These are phyloP conservation scores for Drosophila arizonae DNA, from an alignment of 1,140 invertebrate genomes.

Conservation along the genomic window DNA sequence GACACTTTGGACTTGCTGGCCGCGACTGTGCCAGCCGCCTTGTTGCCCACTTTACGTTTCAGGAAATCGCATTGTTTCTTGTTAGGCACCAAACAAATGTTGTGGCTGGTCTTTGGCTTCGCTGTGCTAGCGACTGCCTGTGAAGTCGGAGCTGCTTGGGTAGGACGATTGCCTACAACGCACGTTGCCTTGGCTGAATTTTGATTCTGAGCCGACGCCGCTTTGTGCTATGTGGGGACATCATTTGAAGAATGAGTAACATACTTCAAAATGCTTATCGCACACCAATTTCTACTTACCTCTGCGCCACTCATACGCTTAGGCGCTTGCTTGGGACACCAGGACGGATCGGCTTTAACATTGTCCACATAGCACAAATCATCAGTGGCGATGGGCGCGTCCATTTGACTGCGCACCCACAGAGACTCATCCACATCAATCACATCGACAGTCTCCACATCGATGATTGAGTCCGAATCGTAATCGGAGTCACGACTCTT, in stretches of 20 bases:
- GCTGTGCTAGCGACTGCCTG: constrained; percentile 3
- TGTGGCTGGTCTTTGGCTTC: constrained; percentile 53
- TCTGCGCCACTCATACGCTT: constrained; percentile 51
- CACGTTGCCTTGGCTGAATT: constrained; percentile 21
- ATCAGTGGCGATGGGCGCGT: constrained; percentile 13
- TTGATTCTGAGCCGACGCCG: constrained; percentile 2
- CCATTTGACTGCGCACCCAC: constrained; percentile 20
- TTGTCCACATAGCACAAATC: constrained; percentile 74
- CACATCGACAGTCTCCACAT: constrained; percentile 78
- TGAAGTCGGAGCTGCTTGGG: neutral
- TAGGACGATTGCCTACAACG: neutral
- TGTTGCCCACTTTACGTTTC: constrained; percentile 61
- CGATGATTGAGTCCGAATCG: constrained; percentile 76
- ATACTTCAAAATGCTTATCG: constrained; percentile 26
- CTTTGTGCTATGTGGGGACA: constrained; percentile 43
- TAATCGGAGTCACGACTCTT: constrained; percentile 62
- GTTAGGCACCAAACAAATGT: constrained; percentile 70
- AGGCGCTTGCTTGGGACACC: constrained; percentile 56
- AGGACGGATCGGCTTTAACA: constrained; percentile 73
- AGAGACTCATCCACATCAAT: constrained; percentile 53
- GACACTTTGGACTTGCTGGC: constrained; percentile 37
- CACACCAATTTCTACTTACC: constrained; percentile 49
- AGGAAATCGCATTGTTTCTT: constrained; percentile 74
- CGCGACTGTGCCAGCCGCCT: neutral
- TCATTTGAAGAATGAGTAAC: constrained; percentile 29